phyloP scores from a whole-genome alignment of 2,888 invertebrate species.

The Alentia gelatinosa region DNA sequence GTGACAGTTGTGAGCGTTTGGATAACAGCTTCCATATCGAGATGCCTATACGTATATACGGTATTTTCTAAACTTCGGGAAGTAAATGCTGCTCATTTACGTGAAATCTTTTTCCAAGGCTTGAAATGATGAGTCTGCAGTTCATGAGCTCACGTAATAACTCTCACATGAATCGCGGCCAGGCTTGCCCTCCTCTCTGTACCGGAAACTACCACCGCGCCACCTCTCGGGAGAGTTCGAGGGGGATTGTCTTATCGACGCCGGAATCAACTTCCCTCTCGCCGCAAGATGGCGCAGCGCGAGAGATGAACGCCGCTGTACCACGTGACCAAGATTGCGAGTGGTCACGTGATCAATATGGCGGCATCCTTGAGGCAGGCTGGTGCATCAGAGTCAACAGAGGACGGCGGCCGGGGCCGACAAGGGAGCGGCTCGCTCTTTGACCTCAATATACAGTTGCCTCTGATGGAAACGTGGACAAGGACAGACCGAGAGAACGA shows the following conservation, averaged over 20 bases:
- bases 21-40: no score
- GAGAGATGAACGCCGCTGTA: no score
- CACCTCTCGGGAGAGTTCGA: not conserved
- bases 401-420: not conserved
- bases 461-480: not conserved
- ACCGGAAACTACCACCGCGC: not conserved
- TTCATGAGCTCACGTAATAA: no score
- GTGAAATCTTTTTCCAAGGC: no score
- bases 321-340: constrained; percentile 35
- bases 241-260: not conserved
- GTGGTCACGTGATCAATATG: not conserved
- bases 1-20: no score
- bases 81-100: no score
- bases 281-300: not conserved
- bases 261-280: not conserved
- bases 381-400: not conserved
- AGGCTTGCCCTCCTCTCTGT: no score
- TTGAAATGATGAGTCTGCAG: no score
- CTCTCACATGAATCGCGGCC: no score
- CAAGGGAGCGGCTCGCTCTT: not conserved
- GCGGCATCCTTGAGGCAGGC: not conserved
- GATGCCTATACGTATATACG: no score
- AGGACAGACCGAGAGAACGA: not conserved
- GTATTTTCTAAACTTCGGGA: no score
- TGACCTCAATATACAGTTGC: not conserved